Evolutionary conservation across 2,113 vertebrate genomes (phyloP).

Genomic region (Tonatia bakeri): DNA sequence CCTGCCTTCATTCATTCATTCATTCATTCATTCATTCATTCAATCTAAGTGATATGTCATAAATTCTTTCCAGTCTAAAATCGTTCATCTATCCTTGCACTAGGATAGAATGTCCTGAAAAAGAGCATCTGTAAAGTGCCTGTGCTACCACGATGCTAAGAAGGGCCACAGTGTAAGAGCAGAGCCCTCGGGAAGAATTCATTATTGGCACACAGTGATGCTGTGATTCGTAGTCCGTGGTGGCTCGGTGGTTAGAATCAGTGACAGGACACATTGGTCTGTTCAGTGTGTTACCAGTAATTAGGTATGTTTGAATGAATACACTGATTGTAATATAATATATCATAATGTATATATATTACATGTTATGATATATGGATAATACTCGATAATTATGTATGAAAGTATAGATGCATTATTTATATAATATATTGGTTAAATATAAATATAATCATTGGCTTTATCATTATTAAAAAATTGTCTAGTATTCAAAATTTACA

Average conservation of each 20-base stretch:
- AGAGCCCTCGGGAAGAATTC: conserved; percentile 24
- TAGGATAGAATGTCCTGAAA: conserved; percentile 22
- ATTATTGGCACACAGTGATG: neutral
- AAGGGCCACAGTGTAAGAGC: neutral
- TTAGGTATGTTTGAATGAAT: neutral
- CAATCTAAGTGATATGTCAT: neutral
- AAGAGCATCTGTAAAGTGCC: neutral
- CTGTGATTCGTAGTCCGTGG: neutral
- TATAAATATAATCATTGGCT: conserved; percentile 14
- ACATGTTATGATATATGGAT: neutral
- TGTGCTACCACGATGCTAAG: neutral
- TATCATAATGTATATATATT: neutral
- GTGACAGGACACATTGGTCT: conserved; percentile 1
- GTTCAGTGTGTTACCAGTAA: neutral
- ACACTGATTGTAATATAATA: neutral
- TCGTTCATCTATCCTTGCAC: neutral
- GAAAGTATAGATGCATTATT: neutral
- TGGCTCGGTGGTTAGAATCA: conserved; percentile 1
- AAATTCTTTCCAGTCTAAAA: conserved; percentile 13
- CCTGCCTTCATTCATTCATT: neutral
- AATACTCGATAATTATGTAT: neutral
- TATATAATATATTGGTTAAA: neutral
- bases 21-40: neutral
- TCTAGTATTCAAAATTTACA: conserved; percentile 5
- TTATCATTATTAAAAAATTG: conserved; percentile 36